These are phyloP conservation scores for Enhydra lutris DNA, from an alignment of 2,113 vertebrate genomes.

Conservation along the genomic window DNA sequence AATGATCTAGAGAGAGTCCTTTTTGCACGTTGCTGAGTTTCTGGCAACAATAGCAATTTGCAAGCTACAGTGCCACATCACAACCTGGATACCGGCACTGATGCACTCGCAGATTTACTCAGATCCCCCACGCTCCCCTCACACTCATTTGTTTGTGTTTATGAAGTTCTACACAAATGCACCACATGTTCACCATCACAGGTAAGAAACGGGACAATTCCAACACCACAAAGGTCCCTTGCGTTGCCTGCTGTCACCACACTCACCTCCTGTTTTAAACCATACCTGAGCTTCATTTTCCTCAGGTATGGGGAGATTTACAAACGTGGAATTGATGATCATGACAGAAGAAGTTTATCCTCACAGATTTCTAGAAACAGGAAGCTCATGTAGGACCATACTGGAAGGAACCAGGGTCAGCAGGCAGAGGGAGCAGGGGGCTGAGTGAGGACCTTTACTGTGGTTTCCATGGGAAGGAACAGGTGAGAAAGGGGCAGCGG, in stretches of 20 bases:
- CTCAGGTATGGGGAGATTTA: not conserved
- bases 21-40: not conserved
- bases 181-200: not conserved
- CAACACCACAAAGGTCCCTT: not conserved
- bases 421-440: not conserved
- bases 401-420: not conserved
- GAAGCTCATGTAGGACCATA: not conserved
- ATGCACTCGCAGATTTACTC: not conserved
- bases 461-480: not conserved
- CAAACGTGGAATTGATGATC: not conserved
- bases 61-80: not conserved
- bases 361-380: not conserved
- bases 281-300: not conserved
- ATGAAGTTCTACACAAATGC: not conserved
- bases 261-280: not conserved
- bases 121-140: no score
- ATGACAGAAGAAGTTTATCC: not conserved
- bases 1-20: not conserved
- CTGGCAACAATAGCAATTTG: not conserved
- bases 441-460: not conserved
- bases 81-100: not conserved
- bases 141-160: no score
- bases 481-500: no score
- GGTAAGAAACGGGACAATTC: not conserved
- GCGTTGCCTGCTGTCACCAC: not conserved